A percentile compares a stretch with the other conserved stretches of the same genome.
These are phyloP conservation scores for Aphelinus certus DNA, from an alignment of 1,140 invertebrate genomes.

Conservation along the genomic window DNA sequence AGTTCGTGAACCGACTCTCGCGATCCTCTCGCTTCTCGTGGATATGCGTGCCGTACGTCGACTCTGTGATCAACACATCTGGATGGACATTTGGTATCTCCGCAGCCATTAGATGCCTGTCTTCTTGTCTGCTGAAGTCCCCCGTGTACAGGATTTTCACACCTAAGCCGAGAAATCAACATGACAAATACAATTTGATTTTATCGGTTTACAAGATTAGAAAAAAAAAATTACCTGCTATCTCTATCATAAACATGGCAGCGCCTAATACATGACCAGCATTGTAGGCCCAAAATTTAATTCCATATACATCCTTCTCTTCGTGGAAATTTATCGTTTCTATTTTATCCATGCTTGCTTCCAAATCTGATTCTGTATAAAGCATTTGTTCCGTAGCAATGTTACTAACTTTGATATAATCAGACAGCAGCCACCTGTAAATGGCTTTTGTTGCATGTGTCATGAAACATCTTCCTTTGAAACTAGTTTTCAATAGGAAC, in stretches of 20 bases:
- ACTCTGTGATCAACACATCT: conserved; percentile 97
- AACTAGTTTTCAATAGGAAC: conserved; percentile 97
- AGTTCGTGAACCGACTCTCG: conserved; percentile 92
- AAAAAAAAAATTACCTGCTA: conserved; percentile 83
- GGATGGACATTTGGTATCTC: conserved; percentile 96
- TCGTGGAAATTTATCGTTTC: conserved; percentile 99
- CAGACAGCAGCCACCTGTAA: conserved; percentile 97
- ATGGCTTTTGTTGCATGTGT: conserved; percentile 99
- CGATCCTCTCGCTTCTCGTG: conserved; percentile 98
- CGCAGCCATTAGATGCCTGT: conserved; percentile 98
- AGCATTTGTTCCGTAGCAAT: conserved; percentile 98
- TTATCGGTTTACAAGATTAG: no score
- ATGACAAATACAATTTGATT: no score
- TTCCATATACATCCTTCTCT: conserved; percentile 96
- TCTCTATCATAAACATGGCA: conserved; percentile 99
- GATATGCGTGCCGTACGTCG: conserved; percentile 99
- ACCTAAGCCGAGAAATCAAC: conserved; percentile 34
- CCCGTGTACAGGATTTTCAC: conserved; percentile 93
- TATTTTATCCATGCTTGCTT: conserved; percentile 98
- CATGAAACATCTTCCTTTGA: conserved; percentile 99
- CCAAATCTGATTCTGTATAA: conserved; percentile 96
- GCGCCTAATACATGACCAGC: conserved; percentile 98
- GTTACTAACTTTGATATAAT: conserved; percentile 99
- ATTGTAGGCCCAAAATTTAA: conserved; percentile 98
- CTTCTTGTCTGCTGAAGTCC: conserved; percentile 98